phyloP scores from a whole-genome alignment of 2,113 vertebrate species.

The Pseudopipra pipra region DNA sequence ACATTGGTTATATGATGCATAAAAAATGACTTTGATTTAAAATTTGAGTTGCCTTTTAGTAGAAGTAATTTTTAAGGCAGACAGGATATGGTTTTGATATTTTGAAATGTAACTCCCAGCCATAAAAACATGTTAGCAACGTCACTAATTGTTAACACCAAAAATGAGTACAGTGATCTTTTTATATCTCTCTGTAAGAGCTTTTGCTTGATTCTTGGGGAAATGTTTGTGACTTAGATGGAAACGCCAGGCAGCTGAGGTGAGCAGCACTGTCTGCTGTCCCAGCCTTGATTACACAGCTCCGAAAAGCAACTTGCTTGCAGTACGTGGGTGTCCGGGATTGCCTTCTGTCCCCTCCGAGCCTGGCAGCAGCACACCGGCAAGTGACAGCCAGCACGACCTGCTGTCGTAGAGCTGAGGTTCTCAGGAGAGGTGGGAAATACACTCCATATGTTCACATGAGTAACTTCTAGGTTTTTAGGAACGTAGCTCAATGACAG shows the following conservation, averaged over 20 bases:
- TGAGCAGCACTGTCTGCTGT: background rate
- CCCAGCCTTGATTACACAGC: background rate
- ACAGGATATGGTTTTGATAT: background rate
- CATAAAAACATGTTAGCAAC: background rate
- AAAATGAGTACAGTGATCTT: background rate
- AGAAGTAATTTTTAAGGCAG: background rate
- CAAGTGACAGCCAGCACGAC: constrained; percentile 28
- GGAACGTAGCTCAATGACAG: background rate
- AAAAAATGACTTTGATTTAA: background rate
- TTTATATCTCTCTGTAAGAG: background rate
- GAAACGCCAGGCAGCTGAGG: background rate
- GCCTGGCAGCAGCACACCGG: constrained; percentile 13
- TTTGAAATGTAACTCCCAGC: background rate
- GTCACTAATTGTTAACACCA: background rate
- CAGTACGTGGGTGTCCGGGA: background rate
- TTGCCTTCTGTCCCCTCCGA: background rate
- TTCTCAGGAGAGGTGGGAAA: constrained; percentile 34
- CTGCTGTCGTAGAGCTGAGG: background rate
- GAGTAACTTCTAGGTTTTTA: background rate
- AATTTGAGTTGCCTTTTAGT: background rate
- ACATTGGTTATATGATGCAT: background rate
- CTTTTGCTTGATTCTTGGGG: background rate
- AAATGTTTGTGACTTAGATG: background rate
- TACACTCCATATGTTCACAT: background rate
- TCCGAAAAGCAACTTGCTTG: fast-evolving